phyloP scores from a whole-genome alignment of 53 echinoderm and acorn worm genomes.

The Apostichopus leukothele region DNA sequence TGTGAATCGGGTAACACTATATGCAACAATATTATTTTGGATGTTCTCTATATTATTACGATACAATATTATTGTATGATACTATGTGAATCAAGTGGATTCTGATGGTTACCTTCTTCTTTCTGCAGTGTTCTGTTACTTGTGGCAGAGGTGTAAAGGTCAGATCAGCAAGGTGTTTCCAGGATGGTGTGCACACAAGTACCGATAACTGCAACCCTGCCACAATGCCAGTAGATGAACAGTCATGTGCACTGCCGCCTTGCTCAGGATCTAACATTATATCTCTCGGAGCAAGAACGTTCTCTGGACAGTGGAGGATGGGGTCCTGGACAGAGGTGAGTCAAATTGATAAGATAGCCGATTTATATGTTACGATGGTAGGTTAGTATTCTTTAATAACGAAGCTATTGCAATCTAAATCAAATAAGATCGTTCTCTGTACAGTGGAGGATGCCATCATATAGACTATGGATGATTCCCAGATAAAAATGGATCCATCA shows the following conservation, averaged over 20 bases:
- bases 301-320: slow-evolving; percentile 64
- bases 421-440: too few species aligned
- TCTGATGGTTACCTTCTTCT: neutral
- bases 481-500: too few species aligned
- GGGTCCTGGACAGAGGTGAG: slow-evolving; percentile 81
- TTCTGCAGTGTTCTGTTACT: slow-evolving; percentile 76
- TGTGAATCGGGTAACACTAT: too few species aligned
- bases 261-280: slow-evolving; percentile 46
- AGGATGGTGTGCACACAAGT: slow-evolving; percentile 51
- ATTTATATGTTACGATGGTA: too few species aligned
- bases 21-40: too few species aligned
- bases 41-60: too few species aligned
- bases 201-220: slow-evolving; percentile 58
- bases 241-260: slow-evolving; percentile 59
- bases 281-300: slow-evolving; percentile 28
- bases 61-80: too few species aligned
- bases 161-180: slow-evolving; percentile 65
- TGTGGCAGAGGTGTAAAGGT: slow-evolving; percentile 71
- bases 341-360: neutral
- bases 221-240: slow-evolving; percentile 52
- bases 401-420: neutral
- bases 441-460: too few species aligned
- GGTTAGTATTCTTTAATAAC: neutral
- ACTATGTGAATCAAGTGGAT: too few species aligned
- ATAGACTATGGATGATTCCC: too few species aligned